These are phyloP conservation scores for Drosophila mimetica DNA, from an alignment of 2,888 invertebrate species.

Conservation along the genomic window DNA sequence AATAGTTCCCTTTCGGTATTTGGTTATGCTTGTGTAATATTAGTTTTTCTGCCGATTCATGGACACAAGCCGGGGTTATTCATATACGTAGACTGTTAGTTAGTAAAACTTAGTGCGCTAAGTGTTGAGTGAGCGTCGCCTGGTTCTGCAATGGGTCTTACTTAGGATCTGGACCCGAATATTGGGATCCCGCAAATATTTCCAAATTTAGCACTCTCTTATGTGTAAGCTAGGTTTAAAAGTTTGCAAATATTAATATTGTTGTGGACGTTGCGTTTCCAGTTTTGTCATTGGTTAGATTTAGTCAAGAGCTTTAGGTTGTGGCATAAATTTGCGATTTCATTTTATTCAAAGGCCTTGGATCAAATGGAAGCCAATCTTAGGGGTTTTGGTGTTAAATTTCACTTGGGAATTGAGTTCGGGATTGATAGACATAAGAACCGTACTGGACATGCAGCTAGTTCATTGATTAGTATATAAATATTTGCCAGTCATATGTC, in stretches of 20 bases:
- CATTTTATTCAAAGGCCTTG: conserved; percentile 24
- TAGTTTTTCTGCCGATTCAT: conserved; percentile 12
- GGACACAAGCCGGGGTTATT: conserved; percentile 46
- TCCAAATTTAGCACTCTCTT: conserved; percentile 30
- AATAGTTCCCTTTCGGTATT: conserved; percentile 18
- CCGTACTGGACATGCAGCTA: conserved; percentile 40
- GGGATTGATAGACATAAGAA: conserved; percentile 24
- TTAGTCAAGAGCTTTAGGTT: conserved; percentile 32
- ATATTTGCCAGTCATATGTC: conserved; percentile 48
- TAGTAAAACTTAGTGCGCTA: conserved; percentile 50
- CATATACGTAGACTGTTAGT: conserved; percentile 36
- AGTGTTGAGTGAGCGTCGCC: conserved; percentile 24
- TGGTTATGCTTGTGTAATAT: conserved; percentile 23
- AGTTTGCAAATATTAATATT: conserved; percentile 41
- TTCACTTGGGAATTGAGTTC: conserved; percentile 22
- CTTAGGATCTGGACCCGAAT: conserved; percentile 36
- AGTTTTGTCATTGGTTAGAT: conserved; percentile 50
- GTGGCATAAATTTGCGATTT: conserved; percentile 12
- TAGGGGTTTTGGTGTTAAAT: conserved; percentile 38
- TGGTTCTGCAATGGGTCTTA: conserved; percentile 3
- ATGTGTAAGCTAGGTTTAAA: conserved; percentile 52
- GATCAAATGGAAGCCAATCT: conserved; percentile 50
- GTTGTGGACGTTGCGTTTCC: conserved; percentile 67
- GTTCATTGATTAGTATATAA: conserved; percentile 37
- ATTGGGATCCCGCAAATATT: conserved; percentile 10